Conservation (phyloP, 2,113 vertebrate genomes). For the Sarotherodon lohbergeri region DNA sequence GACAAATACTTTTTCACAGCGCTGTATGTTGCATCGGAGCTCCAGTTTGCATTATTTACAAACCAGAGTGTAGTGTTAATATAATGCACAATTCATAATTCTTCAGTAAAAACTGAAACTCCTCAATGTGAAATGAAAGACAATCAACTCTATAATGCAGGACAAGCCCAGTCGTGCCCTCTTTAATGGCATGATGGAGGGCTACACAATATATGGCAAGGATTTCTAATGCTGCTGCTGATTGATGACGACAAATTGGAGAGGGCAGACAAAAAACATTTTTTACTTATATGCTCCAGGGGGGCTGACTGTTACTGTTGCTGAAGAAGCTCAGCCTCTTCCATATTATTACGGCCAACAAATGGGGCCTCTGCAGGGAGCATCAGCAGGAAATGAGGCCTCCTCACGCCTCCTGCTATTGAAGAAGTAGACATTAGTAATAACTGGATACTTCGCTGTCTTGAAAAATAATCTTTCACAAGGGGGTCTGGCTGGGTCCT, state of each 20-base stretch:
- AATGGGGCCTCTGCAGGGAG: conserved; percentile 32
- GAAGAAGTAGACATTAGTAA: conserved; percentile 12
- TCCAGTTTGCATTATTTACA: not conserved
- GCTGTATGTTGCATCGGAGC: not conserved
- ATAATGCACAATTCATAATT: not conserved
- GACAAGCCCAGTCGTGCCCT: not conserved
- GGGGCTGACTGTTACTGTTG: not conserved
- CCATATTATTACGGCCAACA: conserved; percentile 17
- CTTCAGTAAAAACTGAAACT: not conserved
- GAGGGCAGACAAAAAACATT: not conserved
- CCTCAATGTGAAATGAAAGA: not conserved
- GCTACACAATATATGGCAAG: not conserved
- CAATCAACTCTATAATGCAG: not conserved
- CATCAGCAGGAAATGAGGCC: not conserved
- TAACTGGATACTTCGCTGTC: conserved; percentile 25
- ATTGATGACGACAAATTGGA: not conserved
- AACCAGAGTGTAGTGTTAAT: not conserved
- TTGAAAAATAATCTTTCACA: not conserved
- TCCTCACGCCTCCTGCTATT: not conserved
- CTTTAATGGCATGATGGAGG: not conserved
- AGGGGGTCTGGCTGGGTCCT: conserved; percentile 32
- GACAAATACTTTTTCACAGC: not conserved
- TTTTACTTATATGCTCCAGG: not conserved
- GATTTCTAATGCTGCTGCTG: not conserved
- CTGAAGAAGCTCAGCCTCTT: not conserved